Base-by-base conservation (phyloP, 1,140 invertebrate species). In the Schlechtendalia chinensis region DNA sequence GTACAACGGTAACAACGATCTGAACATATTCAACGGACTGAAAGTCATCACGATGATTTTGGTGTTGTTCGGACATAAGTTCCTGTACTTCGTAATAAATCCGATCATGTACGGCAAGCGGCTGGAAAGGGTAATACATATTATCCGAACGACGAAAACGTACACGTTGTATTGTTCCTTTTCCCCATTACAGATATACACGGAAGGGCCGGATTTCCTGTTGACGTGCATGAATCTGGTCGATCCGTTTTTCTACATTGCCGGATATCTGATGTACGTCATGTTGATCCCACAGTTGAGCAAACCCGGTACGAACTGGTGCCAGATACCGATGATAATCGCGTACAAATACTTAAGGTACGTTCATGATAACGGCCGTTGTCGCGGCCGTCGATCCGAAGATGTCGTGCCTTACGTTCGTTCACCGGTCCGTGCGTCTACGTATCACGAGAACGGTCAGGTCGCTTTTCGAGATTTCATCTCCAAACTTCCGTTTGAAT, bases 201-300 rank as follows among this genome's bases (percentile, higher is more conserved):
- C 5, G 4, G n/a, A 27, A 11, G 58, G 58, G 17, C 39, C 56
- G 5, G 22, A 39, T 29, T 19, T 79, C 11, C 17, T 79, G 24
- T 27, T 61, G 56, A 79, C 75, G 16, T 45, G 24, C 39, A 79
- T 79, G 75, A 79, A 79, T 61, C 47, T 79, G 17, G 24, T 79
- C 19, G 75, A 79, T 63, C 75, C 58, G 24, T 79, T 79, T 63
- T 79, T 79, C 24, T 79, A 27, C 32, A 63, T 79, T 3, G 14
- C 56, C 5, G 75, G 75, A 12, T 79, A 24, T 27, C 24, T 79
- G 19, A 50, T 59, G 16, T 79, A 79, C 14, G 2, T 63, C 5
- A 12, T 63, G 50, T 0, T 63, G 29, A 63, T 47, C 5, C 16
- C 39, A 0, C 27, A n/a, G 29, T 79, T 79, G 17, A 59, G 32